A percentile compares a stretch with the other conserved stretches of the same genome.
Conservation (phyloP, 2,113 vertebrate species). For the Tenebrosternarchus preto region DNA sequence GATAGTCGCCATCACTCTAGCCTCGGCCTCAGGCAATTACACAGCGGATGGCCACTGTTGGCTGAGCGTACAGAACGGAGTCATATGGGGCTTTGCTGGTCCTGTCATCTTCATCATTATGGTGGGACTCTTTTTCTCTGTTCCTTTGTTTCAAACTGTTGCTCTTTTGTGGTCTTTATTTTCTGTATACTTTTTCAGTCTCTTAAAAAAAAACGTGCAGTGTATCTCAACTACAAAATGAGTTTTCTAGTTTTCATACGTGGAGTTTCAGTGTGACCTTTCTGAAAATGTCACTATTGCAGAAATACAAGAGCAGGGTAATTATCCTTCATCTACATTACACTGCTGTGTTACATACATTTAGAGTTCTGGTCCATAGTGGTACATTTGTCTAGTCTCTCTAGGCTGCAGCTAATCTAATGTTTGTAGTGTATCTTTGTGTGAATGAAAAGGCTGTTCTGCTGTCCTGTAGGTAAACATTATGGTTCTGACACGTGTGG, state of each 20-base stretch:
- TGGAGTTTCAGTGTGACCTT: too few relatives aligned
- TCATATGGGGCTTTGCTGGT: slow-evolving; percentile 80
- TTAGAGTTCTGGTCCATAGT: neutral
- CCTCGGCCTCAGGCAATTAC: slow-evolving; percentile 76
- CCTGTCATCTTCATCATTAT: slow-evolving; percentile 81
- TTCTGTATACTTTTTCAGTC: too few relatives aligned
- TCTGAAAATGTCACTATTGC: too few relatives aligned
- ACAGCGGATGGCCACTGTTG: slow-evolving; percentile 75
- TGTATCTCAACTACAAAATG: too few relatives aligned
- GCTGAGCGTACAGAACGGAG: slow-evolving; percentile 78
- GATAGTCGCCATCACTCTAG: slow-evolving; percentile 78
- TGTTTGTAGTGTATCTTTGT: neutral
- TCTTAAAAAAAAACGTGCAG: too few relatives aligned
- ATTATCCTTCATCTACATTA: neutral
- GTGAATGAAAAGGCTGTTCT: neutral
- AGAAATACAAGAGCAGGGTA: neutral
- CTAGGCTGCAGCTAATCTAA: neutral
- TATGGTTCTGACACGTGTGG: slow-evolving; percentile 74
- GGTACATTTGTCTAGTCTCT: neutral
- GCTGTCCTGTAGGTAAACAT: slow-evolving; percentile 72
- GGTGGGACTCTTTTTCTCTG: slow-evolving; percentile 59
- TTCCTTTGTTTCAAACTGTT: neutral
- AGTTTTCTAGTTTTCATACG: too few relatives aligned
- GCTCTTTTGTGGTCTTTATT: neutral
- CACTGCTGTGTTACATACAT: neutral